Base-by-base conservation (phyloP, 2,113 vertebrate species). In the Bambusicola thoracicus region DNA sequence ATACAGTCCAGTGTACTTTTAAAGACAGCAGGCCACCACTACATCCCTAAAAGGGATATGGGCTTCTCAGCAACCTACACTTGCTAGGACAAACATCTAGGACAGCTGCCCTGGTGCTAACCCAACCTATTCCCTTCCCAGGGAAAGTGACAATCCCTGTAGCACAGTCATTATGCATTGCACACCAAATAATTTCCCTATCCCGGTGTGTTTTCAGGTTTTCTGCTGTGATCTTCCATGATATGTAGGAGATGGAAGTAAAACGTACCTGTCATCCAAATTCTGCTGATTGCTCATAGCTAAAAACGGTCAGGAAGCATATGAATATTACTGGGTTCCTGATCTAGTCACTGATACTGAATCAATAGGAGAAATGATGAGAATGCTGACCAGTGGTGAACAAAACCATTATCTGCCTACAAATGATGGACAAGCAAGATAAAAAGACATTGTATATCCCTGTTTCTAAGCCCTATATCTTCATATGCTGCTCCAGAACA, bases 221-320 rank as follows among this genome's bases (percentile, higher is more conserved):
- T n/a, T 92, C 49, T 43, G 55, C 74, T 65, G 56, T 55, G 56
- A 36, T 14, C 43, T 73, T 74, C n/a, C 34, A 24, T 14, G 36
- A 2, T 2, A 22, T 1, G 13, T 1, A 48, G 20, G 41, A 21
- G 25, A 65, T 0, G 0, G 12, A 61, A 83, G n/a, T 41, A 25
- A 85, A 91, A 59, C 5, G 6, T 2, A 53, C 30, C 87, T 58
- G 20, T 43, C 17, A 48, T 53, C 30, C 51, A 27, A 79, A n/a
- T 68, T 44, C n/a, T 80, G 53, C 13, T 11, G 13, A 56, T 4
- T 34, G 40, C 16, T 92, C 29, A 36, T 40, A 82, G 48, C 36
- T 59, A 53, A 79, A 76, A 89, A 93, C 41, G 38, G 22, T 17
- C 79, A 85, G 80, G 32, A 67, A 20, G 67, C 41, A 36, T 6